Percentiles rank a stretch among this genome's conserved stretches.
These are phyloP conservation scores for Hipposideros armiger DNA, from an alignment of 2,113 vertebrate species.

Conservation along the genomic window DNA sequence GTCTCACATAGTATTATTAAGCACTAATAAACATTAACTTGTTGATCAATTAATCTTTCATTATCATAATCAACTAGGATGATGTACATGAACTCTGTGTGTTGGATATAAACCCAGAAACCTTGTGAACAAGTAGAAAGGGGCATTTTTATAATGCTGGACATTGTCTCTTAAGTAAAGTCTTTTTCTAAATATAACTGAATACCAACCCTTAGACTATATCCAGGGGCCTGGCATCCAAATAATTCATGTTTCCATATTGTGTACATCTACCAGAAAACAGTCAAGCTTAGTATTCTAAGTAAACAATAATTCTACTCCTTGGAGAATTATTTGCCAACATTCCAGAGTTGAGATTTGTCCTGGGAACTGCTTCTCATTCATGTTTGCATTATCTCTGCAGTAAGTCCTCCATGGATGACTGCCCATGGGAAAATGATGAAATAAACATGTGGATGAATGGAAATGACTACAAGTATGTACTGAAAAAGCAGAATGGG, in stretches of 20 bases:
- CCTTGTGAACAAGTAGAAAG: background rate
- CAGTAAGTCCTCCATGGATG: background rate
- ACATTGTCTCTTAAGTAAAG: slow-evolving; percentile 1
- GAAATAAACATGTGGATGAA: background rate
- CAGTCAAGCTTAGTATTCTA: background rate
- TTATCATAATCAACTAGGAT: background rate
- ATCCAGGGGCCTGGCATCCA: background rate
- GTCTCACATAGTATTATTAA: background rate
- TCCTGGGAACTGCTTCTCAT: background rate
- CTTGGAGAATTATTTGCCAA: background rate
- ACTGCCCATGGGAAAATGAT: background rate
- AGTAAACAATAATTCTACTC: background rate
- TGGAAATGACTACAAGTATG: background rate
- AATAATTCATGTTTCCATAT: background rate
- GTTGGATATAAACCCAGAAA: background rate
- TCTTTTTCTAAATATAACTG: background rate
- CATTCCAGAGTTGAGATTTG: background rate
- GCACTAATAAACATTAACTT: background rate
- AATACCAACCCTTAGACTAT: background rate
- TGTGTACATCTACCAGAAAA: background rate
- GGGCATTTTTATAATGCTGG: background rate
- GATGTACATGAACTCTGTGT: background rate
- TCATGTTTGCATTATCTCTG: background rate
- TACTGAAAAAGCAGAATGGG: background rate
- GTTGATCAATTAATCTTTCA: background rate